phyloP scores from a whole-genome alignment of 2,113 vertebrate genomes.

The Terrapene triunguis region DNA sequence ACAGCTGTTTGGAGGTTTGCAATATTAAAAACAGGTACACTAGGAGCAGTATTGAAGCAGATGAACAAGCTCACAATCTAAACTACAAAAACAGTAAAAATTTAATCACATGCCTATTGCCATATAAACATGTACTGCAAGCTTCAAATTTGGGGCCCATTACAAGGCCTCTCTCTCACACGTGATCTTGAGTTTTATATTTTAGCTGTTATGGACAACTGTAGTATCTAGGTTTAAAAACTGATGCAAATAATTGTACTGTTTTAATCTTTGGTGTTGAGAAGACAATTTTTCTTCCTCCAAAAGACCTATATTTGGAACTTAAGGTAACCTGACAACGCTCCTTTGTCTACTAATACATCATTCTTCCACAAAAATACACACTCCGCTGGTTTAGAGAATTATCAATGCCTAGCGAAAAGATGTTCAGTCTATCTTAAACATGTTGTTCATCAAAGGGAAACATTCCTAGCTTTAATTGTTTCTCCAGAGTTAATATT shows the following conservation, averaged over 20 bases:
- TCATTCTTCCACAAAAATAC: fast-evolving
- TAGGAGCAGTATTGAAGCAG: too few relatives aligned
- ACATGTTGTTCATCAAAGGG: too few relatives aligned
- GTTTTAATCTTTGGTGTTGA: neutral
- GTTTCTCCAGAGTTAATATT: neutral
- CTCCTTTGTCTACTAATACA: neutral
- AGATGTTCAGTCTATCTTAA: neutral
- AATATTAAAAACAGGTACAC: too few relatives aligned
- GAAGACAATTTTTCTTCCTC: neutral
- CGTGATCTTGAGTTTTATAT: fast-evolving
- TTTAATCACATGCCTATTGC: neutral
- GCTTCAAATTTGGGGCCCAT: neutral
- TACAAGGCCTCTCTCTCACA: neutral
- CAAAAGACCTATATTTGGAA: neutral
- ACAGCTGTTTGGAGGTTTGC: too few relatives aligned
- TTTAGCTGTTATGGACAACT: neutral
- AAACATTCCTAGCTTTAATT: neutral
- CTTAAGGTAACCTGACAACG: neutral
- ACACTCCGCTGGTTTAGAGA: neutral
- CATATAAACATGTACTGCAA: fast-evolving
- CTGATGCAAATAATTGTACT: too few relatives aligned
- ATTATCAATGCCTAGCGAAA: neutral
- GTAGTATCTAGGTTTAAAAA: neutral
- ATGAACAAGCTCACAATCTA: too few relatives aligned
- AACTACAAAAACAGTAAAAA: too few relatives aligned